Evolutionary conservation across 2,797 vertebrate genomes (phyloP), one percentile per base, ranked within the genome.

Genomic region (Cirrhinus molitorella): DNA sequence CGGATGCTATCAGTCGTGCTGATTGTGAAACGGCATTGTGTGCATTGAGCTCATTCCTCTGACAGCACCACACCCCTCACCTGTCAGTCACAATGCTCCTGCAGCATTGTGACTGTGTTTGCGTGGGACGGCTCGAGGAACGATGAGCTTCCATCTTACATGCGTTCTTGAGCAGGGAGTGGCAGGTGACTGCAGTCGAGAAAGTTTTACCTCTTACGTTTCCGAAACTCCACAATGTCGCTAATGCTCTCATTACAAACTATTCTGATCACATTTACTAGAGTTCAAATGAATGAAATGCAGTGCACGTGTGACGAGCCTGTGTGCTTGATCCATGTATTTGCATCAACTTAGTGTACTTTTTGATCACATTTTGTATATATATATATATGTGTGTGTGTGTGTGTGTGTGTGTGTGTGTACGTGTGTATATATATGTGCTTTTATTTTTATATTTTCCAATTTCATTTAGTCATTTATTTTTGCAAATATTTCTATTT

Each of bases 21-120:
- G 31, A 88, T 90, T 92, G 78, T 87, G 90, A 76, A 89, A 89
- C 53, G 59, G 82, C 75, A 59, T 79, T 77, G 73, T 85, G 75
- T 72, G 28, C 4, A 8, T 31, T 86, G 71, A 25, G 49, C 86
- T 83, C 67, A 87, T 86, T 65, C 61, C 88, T 84, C 21, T 80
- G 81, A 78, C 87, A 40, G 25, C 63, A 47, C 74, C 90, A 88
- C 90, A 85, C 88, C 89, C 89, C 79, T 68, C 43, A 61, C 72
- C 40, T 81, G 51, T 55, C 77, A 51, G 0, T 66, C 51, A 11
- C 4, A n/a, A n/a, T n/a, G 0, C 14, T 8, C 0, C 25, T 67
- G 51, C 3, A 3, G 8, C n/a, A n/a, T n/a, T 34, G 31, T 34
- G 31, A 2, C 2, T 45, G 47, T 55, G 17, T n/a, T 10, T 61